phyloP scores from a whole-genome alignment of 1,140 invertebrate genomes.

The Drosophila mojavensis region DNA sequence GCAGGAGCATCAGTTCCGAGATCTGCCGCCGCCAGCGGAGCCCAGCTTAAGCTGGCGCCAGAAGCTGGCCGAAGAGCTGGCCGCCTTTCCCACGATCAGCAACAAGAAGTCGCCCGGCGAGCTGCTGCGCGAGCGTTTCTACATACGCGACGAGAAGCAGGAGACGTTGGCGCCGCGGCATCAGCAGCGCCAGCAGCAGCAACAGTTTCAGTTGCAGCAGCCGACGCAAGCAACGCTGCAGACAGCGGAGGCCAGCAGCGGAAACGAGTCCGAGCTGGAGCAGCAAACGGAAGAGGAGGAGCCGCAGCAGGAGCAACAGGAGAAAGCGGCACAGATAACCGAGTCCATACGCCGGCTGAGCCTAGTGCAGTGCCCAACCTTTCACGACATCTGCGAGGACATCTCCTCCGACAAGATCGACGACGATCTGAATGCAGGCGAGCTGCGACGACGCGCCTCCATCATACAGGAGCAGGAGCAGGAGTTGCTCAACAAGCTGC shows the following conservation, averaged over 20 bases:
- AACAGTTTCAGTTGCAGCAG: slow-evolving; percentile 9
- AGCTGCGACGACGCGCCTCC: slow-evolving; percentile 74
- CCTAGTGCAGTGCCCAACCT: slow-evolving; percentile 84
- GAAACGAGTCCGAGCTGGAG: slow-evolving; percentile 7
- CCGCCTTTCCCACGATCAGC: slow-evolving; percentile 56
- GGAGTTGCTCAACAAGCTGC: slow-evolving; percentile 74
- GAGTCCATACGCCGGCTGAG: slow-evolving; percentile 68
- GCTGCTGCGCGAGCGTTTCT: slow-evolving; percentile 90
- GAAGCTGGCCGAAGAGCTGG: slow-evolving; percentile 86
- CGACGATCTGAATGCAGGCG: slow-evolving; percentile 85
- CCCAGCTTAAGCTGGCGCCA: slow-evolving; percentile 85
- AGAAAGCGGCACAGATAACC: slow-evolving; percentile 44
- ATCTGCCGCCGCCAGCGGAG: slow-evolving; percentile 62
- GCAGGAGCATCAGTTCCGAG: slow-evolving; percentile 65
- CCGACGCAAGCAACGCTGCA: slow-evolving; percentile 7
- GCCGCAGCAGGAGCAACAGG: slow-evolving; percentile 26
- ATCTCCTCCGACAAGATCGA: slow-evolving; percentile 85
- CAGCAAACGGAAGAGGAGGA: background rate
- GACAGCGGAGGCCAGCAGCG: slow-evolving; percentile 21
- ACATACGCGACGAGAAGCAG: slow-evolving; percentile 87
- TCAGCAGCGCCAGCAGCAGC: slow-evolving; percentile 18
- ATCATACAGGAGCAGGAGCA: slow-evolving; percentile 82
- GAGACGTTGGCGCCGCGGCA: slow-evolving; percentile 9
- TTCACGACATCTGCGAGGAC: slow-evolving; percentile 85
- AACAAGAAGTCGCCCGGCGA: slow-evolving; percentile 89